phyloP scores from a whole-genome alignment of 92 coral and sea anemone genomes.

The Palythoa grandis region DNA sequence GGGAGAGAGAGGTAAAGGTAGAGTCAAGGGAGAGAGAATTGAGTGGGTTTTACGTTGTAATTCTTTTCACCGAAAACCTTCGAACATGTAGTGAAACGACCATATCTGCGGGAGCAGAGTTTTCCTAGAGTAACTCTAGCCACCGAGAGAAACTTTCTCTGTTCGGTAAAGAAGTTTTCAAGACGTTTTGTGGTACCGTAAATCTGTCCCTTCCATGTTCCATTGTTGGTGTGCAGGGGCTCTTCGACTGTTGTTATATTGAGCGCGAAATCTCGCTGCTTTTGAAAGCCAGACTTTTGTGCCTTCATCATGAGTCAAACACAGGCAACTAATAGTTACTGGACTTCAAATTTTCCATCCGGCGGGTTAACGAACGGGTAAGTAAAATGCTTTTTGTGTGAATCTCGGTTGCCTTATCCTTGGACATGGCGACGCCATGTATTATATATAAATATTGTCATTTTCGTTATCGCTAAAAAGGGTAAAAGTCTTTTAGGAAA shows the following conservation, averaged over 20 bases:
- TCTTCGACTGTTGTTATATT: conserved; percentile 42
- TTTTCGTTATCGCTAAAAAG: conserved; percentile 33
- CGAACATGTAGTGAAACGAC: conserved; percentile 38
- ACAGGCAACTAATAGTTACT: conserved; percentile 42
- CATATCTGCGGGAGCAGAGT: conserved; percentile 42
- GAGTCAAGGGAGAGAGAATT: background rate
- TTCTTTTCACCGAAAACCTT: conserved; percentile 7
- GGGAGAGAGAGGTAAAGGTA: conserved; percentile 12
- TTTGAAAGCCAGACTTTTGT: conserved; percentile 34
- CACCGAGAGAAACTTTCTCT: conserved; percentile 21
- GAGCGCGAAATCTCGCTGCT: conserved; percentile 51
- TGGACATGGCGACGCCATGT: conserved; percentile 49
- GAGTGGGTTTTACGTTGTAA: background rate
- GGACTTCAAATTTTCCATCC: conserved; percentile 40
- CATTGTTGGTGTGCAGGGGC: conserved; percentile 47
- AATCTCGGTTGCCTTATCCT: conserved; percentile 2
- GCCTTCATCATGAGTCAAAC: conserved; percentile 43
- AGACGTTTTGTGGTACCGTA: conserved; percentile 22
- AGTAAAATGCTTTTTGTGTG: conserved; percentile 9
- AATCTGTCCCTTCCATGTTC: conserved; percentile 6
- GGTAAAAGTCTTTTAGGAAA: conserved; percentile 12
- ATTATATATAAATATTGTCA: conserved; percentile 15
- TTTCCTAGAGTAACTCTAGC: conserved; percentile 40
- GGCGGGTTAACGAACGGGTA: conserved; percentile 29
- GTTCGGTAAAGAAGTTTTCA: conserved; percentile 25